These are phyloP conservation scores for Nixonia krombeini DNA, from an alignment of 1,140 invertebrate species.

Conservation along the genomic window DNA sequence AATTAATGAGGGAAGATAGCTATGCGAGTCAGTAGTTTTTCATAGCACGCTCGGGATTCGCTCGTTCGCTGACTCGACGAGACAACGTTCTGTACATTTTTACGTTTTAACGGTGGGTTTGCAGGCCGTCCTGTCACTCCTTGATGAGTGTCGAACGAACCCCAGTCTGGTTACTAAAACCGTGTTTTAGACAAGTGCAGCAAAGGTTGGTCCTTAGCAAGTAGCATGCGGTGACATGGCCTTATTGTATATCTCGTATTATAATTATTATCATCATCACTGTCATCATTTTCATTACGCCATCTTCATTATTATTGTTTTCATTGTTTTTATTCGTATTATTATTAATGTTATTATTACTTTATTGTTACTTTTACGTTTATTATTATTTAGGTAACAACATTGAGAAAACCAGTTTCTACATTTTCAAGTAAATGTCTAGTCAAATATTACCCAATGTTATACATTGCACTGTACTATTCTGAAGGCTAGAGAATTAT, in stretches of 20 bases:
- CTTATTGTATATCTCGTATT: conserved; percentile 65
- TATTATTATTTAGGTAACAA: neutral
- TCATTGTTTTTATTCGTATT: conserved; percentile 37
- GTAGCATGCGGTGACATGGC: conserved; percentile 72
- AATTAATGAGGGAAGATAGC: conserved; percentile 5
- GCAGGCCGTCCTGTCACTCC: conserved; percentile 70
- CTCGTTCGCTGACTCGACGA: conserved; percentile 53
- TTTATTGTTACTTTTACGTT: conserved; percentile 15
- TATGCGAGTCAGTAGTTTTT: conserved; percentile 15
- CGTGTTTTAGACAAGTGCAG: conserved; percentile 71
- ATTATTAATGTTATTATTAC: conserved; percentile 33
- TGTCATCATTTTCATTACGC: conserved; percentile 45
- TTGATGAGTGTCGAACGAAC: conserved; percentile 69
- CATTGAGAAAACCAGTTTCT: neutral
- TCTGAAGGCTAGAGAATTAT: too few species aligned
- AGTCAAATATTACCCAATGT: too few species aligned
- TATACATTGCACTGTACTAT: conserved; percentile 6
- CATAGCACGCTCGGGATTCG: conserved; percentile 54
- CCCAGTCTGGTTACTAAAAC: conserved; percentile 71
- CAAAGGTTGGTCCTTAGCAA: conserved; percentile 72
- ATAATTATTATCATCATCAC: conserved; percentile 57
- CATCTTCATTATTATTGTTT: conserved; percentile 24
- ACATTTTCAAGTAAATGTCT: too few species aligned
- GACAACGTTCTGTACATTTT: conserved; percentile 58
- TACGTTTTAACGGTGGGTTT: conserved; percentile 71